phyloP scores from a whole-genome alignment of 2,113 vertebrate species.

The Paraplagusia blochii region DNA sequence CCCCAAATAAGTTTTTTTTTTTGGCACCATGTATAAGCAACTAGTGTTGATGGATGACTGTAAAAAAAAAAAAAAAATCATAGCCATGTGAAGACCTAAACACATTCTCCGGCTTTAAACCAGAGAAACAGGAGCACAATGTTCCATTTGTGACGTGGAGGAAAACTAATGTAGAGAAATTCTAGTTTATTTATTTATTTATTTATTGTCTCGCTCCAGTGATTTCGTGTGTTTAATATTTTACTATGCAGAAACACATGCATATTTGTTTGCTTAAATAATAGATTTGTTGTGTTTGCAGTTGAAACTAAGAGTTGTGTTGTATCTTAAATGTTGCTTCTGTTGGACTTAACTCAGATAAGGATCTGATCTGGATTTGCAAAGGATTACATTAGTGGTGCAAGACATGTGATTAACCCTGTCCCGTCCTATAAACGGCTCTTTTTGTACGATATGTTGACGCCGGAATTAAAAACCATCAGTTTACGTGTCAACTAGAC shows the following conservation, averaged over 20 bases:
- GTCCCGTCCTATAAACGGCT: slow-evolving; percentile 10
- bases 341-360: slow-evolving; percentile 25
- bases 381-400: slow-evolving; percentile 59
- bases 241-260: neutral
- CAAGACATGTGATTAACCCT: slow-evolving; percentile 55
- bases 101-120: too few relatives aligned
- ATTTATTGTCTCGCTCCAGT: neutral
- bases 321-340: neutral
- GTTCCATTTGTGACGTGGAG: too few relatives aligned
- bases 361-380: slow-evolving; percentile 34
- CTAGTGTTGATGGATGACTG: too few relatives aligned
- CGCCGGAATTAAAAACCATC: neutral
- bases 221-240: slow-evolving; percentile 15
- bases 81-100: too few relatives aligned
- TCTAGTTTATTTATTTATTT: too few relatives aligned
- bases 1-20: too few relatives aligned
- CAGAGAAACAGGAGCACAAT: too few relatives aligned
- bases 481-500: neutral
- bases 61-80: too few relatives aligned
- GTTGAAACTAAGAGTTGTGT: slow-evolving; percentile 31
- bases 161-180: slow-evolving; percentile 24
- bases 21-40: too few relatives aligned
- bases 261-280: neutral
- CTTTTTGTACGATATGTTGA: slow-evolving; percentile 13
- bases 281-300: slow-evolving; percentile 3